These are phyloP conservation scores for Sminthurinus aureus DNA, from an alignment of 2,888 invertebrate species.

Conservation along the genomic window DNA sequence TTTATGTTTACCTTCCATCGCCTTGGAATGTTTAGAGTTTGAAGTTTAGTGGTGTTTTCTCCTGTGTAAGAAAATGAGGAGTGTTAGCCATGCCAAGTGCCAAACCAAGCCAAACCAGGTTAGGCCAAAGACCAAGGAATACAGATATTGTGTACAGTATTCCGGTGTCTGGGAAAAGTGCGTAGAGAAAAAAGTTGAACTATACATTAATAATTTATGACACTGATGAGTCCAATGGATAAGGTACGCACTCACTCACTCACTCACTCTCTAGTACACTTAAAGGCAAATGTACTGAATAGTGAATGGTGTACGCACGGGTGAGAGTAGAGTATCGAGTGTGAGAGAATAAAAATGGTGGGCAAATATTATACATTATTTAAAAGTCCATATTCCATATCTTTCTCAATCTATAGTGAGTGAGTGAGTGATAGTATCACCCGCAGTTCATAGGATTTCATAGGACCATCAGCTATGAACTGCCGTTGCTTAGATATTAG, in stretches of 20 bases:
- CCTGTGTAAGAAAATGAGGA: background rate
- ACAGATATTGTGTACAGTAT: no score
- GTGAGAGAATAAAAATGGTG: background rate
- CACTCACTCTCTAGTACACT: slow-evolving; percentile 1
- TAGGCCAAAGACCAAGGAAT: no score
- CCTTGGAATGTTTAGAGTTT: no score
- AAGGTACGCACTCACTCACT: no score
- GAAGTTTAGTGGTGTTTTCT: no score
- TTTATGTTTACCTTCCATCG: no score
- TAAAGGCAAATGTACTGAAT: background rate
- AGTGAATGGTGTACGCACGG: background rate
- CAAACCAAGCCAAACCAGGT: no score
- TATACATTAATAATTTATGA: slow-evolving; percentile 4
- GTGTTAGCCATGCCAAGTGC: background rate
- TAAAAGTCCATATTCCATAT: background rate
- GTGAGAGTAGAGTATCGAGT: background rate
- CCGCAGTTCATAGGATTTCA: no score
- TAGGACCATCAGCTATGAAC: no score
- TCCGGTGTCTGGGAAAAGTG: no score
- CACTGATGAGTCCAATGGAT: background rate
- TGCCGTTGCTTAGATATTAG: no score
- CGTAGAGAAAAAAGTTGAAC: background rate
- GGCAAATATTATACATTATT: background rate
- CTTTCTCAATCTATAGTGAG: background rate
- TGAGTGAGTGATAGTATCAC: no score